Percentiles rank a stretch among this genome's conserved stretches.
phyloP scores from a whole-genome alignment of 2,888 invertebrate genomes.

The Glomeris marginata region DNA sequence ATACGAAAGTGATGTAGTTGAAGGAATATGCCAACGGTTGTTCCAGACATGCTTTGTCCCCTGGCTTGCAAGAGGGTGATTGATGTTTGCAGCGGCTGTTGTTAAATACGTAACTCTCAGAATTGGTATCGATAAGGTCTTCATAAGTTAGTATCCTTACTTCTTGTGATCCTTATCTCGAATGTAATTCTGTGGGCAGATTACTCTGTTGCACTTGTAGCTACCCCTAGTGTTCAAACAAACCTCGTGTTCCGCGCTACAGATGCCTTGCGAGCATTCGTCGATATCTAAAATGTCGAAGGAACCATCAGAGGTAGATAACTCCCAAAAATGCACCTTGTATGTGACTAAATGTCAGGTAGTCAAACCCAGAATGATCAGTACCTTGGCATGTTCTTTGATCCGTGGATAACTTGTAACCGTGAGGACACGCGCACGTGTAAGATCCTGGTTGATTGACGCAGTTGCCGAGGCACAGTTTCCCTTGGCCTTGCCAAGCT shows the following conservation, averaged over 20 bases:
- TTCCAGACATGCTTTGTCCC: conserved; percentile 57
- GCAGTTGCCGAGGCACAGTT: conserved; percentile 55
- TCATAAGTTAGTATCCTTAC: conserved; percentile 42
- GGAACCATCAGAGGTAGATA: too few relatives aligned
- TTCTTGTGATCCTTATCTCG: conserved; percentile 61
- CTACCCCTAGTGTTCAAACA: conserved; percentile 85
- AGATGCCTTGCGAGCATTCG: conserved; percentile 43
- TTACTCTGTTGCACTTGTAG: conserved; percentile 69
- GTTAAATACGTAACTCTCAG: not conserved
- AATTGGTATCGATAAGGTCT: too few relatives aligned
- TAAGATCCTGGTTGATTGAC: conserved; percentile 77
- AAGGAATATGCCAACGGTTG: conserved; percentile 76
- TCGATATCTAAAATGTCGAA: conserved; percentile 45
- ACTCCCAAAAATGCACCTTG: too few relatives aligned
- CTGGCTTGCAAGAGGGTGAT: conserved; percentile 50
- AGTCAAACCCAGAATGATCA: conserved; percentile 3
- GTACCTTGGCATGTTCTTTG: conserved; percentile 68
- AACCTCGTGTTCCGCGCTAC: conserved; percentile 42
- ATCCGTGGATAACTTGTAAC: conserved; percentile 58
- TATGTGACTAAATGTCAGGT: too few relatives aligned
- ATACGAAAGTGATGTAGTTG: conserved; percentile 84
- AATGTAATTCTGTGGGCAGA: conserved; percentile 71
- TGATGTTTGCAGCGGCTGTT: conserved; percentile 62
- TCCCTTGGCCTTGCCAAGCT: conserved; percentile 48
- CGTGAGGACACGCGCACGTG: conserved; percentile 59